Evolutionary conservation across 2,797 vertebrate species (phyloP).

Genomic region (Danio kyathit): DNA sequence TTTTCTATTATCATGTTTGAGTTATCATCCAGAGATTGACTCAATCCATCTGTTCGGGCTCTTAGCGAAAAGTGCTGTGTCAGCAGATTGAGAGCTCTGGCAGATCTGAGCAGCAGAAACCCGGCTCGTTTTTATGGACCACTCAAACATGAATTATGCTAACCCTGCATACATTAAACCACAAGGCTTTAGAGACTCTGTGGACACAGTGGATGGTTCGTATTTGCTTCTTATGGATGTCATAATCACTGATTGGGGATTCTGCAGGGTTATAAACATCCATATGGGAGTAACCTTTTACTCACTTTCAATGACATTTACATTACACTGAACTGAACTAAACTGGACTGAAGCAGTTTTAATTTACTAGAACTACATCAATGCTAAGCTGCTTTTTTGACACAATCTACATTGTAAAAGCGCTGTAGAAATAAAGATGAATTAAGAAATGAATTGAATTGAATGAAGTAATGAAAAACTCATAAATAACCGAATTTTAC

Average conservation of each 20-base stretch:
- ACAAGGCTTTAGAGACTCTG: background rate
- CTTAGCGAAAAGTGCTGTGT: conserved; percentile 1
- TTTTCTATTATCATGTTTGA: conserved; percentile 27
- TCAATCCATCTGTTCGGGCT: conserved; percentile 23
- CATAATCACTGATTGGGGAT: background rate
- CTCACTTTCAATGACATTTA: background rate
- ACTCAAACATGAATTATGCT: conserved; percentile 1
- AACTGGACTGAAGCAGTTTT: too few species aligned
- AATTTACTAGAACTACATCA: too few species aligned
- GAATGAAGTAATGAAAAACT: conserved; percentile 23
- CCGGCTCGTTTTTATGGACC: background rate
- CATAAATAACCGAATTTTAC: background rate
- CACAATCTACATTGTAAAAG: too few species aligned
- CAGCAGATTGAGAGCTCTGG: conserved; percentile 20
- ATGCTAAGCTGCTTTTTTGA: too few species aligned
- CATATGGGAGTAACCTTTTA: background rate
- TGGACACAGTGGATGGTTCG: background rate
- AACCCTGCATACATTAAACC: background rate
- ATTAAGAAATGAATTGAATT: too few species aligned
- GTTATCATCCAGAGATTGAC: conserved; percentile 35
- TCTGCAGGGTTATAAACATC: background rate
- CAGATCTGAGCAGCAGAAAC: background rate
- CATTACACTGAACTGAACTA: too few species aligned
- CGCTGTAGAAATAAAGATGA: too few species aligned
- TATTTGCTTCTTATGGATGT: conserved; percentile 6